Evolutionary conservation across 64 coral and sea anemone species (phyloP), one percentile per base, ranked within the genome.

Genomic region (Cladopsammia gracilis): DNA sequence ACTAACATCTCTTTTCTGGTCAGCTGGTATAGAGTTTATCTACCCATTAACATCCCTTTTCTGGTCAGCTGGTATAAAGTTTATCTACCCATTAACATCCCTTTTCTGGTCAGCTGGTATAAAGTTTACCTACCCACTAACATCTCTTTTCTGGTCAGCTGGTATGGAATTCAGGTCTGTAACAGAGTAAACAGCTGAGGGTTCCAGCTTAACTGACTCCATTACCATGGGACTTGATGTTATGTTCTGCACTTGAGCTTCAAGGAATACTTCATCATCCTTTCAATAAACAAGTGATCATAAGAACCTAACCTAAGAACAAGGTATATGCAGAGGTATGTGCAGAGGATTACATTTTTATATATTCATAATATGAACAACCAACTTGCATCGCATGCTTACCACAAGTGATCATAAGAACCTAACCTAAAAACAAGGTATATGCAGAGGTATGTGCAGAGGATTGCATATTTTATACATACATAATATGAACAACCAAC

Each of bases 221-320:
- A 99, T 99, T 12, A 96, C 95, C 75, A 99, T 89, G 16, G 98
- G 94, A 71, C 91, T 99, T 45, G 94, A 84, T 8, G 98, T 99
- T 77, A 99, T 99, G 65, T 99, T 99, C 64, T 99, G 98, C 11
- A 99, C 98, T 92, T 99, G 98, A 18, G 94, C 95, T 59, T 99
- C 98, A 77, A 99, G 62, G 56, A 94, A 99, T 57, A 96, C 91
- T 62, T 76, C 70, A 86, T 99, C 95, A 91, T 96, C 91, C 98
- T 98, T 79, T 48, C 11, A 45, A 7, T 7, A 79, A n/a, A 34
- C 12, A 62, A 48, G 34, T 34, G 34, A 34, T 34, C 34, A 34
- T 34, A 34, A 65, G 23, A 19, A 25, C 7, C 0, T 25, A 69
- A 44, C 69, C 43, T 72, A 10, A 72, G 3, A 72, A 25, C 22